Evolutionary conservation across 2,888 invertebrate species (phyloP).

Genomic region (Ditylenchus weischeri): DNA sequence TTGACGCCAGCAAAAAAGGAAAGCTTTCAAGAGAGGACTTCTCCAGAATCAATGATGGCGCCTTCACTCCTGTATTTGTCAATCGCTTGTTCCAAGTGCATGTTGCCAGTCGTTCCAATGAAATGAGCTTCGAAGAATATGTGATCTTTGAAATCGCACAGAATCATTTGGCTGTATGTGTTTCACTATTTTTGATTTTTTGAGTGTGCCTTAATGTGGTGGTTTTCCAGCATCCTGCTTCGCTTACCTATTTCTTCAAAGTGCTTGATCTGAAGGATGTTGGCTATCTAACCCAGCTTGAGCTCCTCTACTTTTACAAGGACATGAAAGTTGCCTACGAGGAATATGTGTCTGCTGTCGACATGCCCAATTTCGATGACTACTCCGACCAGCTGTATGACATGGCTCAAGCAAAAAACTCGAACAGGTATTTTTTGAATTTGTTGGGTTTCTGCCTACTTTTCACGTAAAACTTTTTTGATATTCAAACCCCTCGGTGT

Average conservation of each 20-base stretch:
- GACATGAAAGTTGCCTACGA: conserved; percentile 1
- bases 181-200: background rate
- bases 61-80: conserved; percentile 23
- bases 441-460: background rate
- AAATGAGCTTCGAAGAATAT: conserved; percentile 27
- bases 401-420: conserved; percentile 21
- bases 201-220: background rate
- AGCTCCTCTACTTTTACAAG: conserved; percentile 23
- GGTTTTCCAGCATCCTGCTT: conserved; percentile 24
- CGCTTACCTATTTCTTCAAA: conserved; percentile 26
- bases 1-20: conserved; percentile 17
- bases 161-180: conserved; percentile 25
- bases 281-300: conserved; percentile 21
- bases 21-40: conserved; percentile 17
- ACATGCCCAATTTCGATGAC: conserved; percentile 24
- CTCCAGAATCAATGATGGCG: conserved; percentile 14
- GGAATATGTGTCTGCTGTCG: conserved; percentile 7
- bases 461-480: background rate
- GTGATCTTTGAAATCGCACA: conserved; percentile 24
- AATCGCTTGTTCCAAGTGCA: conserved; percentile 24
- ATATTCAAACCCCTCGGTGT: background rate
- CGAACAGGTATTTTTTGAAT: conserved; percentile 12
- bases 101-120: conserved; percentile 16
- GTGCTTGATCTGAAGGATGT: conserved; percentile 21
- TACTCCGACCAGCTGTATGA: conserved; percentile 23